phyloP scores from a whole-genome alignment of 2,888 invertebrate species.

The Balanococcus diminutus region DNA sequence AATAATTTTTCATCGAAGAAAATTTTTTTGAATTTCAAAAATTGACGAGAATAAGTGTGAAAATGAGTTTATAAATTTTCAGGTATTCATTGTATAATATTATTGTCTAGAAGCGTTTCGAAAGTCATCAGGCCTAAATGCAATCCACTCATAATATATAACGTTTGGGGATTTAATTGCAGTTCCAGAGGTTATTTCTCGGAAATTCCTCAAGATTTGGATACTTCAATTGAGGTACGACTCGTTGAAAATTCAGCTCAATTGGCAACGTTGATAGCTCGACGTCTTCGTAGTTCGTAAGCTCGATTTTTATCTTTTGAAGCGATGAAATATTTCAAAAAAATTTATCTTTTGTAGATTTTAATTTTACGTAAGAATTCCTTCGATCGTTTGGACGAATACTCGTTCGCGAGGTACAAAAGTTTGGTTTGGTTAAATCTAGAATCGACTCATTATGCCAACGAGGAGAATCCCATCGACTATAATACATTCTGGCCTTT shows the following conservation, averaged over 20 bases:
- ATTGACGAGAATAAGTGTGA: background rate
- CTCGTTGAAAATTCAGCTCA: background rate
- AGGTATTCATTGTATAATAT: background rate
- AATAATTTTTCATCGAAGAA: background rate
- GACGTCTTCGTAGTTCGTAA: background rate
- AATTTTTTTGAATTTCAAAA: background rate
- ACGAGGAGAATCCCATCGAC: background rate
- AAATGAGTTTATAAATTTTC: background rate
- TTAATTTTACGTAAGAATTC: background rate
- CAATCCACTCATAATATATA: background rate
- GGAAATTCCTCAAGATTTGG: conserved; percentile 15
- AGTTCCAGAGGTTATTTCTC: background rate
- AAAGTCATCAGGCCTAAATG: background rate
- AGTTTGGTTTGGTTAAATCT: background rate
- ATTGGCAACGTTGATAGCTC: too few relatives aligned
- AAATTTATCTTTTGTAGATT: background rate
- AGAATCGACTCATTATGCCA: background rate
- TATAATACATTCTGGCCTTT: background rate
- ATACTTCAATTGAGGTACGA: conserved; percentile 8
- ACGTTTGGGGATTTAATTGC: background rate
- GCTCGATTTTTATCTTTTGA: background rate
- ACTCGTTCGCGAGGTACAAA: background rate
- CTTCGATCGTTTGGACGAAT: background rate
- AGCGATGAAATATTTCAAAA: background rate
- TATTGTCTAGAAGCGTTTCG: background rate